A percentile compares a stretch with the other conserved stretches of the same genome.
Conservation (phyloP, 2,797 vertebrate species). For the Amphiprion clarkii region DNA sequence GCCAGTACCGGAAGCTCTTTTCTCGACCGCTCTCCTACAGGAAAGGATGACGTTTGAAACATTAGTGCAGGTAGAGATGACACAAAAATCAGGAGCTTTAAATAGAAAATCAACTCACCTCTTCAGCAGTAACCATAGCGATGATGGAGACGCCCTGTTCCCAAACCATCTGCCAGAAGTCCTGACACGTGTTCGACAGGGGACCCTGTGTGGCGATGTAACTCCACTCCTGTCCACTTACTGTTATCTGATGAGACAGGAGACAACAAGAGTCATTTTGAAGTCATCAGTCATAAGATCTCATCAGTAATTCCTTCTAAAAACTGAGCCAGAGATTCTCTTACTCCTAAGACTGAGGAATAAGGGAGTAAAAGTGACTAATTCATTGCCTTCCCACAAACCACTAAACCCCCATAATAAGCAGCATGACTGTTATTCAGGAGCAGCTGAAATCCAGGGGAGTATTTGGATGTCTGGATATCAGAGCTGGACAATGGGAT, state of each 20-base stretch:
- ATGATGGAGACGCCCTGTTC: constrained; percentile 96
- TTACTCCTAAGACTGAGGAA: no score
- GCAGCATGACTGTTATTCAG: no score
- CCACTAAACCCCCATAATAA: no score
- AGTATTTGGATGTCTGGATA: no score
- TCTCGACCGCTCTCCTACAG: constrained; percentile 93
- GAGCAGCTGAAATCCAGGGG: no score
- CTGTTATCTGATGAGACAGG: constrained; percentile 84
- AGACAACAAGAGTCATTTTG: background rate
- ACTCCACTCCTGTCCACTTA: constrained; percentile 94
- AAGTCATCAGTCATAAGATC: background rate
- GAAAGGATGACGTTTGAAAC: background rate
- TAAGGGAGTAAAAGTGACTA: no score
- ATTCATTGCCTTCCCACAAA: no score
- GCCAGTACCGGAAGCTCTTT: constrained; percentile 98
- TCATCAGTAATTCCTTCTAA: no score
- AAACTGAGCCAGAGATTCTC: no score
- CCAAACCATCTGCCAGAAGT: constrained; percentile 99
- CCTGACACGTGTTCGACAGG: constrained; percentile 92
- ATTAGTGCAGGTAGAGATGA: background rate
- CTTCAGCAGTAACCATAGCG: constrained; percentile 97
- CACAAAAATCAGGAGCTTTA: background rate
- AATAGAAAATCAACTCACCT: constrained; percentile 79
- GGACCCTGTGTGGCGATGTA: constrained; percentile 97
- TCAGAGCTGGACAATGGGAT: no score